Percentiles rank a stretch among this genome's conserved stretches.
These are phyloP conservation scores for Zosterops lateralis DNA, from an alignment of 2,113 vertebrate genomes.

Conservation along the genomic window DNA sequence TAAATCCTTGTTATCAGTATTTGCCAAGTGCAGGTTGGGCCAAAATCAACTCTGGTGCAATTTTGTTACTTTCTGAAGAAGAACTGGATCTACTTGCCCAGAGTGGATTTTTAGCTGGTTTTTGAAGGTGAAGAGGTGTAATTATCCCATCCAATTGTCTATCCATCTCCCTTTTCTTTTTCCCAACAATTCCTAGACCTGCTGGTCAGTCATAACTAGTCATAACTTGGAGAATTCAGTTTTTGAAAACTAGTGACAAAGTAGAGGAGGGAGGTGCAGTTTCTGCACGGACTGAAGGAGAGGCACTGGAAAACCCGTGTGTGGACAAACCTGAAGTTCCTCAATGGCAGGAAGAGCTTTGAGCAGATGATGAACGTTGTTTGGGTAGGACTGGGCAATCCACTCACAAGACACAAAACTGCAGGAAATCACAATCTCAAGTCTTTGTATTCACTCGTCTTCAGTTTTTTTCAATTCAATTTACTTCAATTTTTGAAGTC, in stretches of 20 bases:
- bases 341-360: neutral
- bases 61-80: neutral
- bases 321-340: neutral
- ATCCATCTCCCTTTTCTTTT: neutral
- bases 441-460: neutral
- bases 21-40: constrained; percentile 1
- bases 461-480: no score
- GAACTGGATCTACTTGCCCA: neutral
- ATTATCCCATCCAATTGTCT: neutral
- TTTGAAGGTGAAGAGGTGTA: neutral
- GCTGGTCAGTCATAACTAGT: neutral
- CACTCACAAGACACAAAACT: neutral
- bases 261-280: neutral
- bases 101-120: neutral
- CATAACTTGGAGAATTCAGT: neutral
- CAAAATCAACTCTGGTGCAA: constrained; percentile 46
- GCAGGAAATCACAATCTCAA: neutral
- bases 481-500: neutral
- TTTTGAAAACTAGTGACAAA: neutral
- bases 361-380: neutral
- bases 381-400: neutral
- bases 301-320: neutral
- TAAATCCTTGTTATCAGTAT: constrained; percentile 59
- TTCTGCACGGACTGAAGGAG: neutral
- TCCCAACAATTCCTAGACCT: neutral